phyloP scores from a whole-genome alignment of 2,797 vertebrate genomes.

The Tamandua tetradactyla region DNA sequence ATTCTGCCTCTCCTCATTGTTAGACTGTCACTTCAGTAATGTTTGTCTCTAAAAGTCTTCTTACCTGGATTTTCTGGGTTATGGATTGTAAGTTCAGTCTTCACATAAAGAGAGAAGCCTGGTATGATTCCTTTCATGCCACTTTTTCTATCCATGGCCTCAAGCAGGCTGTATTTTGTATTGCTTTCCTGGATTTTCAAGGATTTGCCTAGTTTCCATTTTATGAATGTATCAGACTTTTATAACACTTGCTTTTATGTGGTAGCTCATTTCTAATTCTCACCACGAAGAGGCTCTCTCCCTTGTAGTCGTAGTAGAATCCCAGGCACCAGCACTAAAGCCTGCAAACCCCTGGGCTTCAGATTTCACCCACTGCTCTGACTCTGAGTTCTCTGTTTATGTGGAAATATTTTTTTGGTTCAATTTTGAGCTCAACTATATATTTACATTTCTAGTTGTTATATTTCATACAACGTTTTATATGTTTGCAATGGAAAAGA shows the following conservation, averaged over 20 bases:
- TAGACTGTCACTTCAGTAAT: not conserved
- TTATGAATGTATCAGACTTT: not conserved
- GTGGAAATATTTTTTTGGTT: not conserved
- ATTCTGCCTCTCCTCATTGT: not conserved
- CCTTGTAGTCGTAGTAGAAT: not conserved
- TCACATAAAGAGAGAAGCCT: not conserved
- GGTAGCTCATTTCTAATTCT: not conserved
- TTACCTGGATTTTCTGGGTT: not conserved
- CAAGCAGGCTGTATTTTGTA: not conserved
- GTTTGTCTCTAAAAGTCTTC: not conserved
- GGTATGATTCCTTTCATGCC: not conserved
- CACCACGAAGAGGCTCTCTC: not conserved
- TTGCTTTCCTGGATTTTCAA: not conserved
- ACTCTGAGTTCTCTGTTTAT: not conserved
- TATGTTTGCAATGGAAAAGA: not conserved
- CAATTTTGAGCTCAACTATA: conserved; percentile 1
- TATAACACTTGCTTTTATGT: not conserved
- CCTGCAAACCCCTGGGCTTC: not conserved
- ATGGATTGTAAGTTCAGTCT: not conserved
- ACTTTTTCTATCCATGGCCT: not conserved
- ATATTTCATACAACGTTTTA: not conserved
- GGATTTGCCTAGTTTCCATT: not conserved
- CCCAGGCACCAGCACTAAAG: not conserved
- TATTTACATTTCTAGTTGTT: not conserved
- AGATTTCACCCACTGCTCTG: not conserved